These are phyloP conservation scores for Trichosurus vulpecula DNA, from an alignment of 2,797 vertebrate genomes.

Conservation along the genomic window DNA sequence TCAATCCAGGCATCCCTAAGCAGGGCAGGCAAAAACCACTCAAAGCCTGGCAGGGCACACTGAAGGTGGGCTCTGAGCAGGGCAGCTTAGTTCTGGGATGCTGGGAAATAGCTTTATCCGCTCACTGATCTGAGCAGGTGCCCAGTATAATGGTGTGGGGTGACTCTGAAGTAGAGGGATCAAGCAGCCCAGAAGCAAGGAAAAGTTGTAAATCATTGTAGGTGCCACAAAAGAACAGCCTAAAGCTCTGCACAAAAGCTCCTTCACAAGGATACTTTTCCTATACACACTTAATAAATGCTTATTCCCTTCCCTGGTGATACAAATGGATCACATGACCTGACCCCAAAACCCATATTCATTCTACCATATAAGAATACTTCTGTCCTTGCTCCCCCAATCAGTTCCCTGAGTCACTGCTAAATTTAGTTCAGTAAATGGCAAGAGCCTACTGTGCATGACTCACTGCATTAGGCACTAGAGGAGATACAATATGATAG, in stretches of 20 bases:
- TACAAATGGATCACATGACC: too few relatives aligned
- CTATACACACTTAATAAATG: neutral
- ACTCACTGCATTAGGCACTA: too few relatives aligned
- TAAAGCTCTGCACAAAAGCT: neutral
- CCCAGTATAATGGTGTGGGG: neutral
- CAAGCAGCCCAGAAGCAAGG: neutral
- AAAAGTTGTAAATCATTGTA: neutral
- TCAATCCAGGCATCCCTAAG: neutral
- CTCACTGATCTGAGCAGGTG: neutral
- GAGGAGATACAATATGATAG: too few relatives aligned
- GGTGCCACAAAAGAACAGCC: neutral
- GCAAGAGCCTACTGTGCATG: too few relatives aligned
- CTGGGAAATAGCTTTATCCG: neutral
- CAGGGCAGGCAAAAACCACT: neutral
- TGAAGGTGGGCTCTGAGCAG: neutral
- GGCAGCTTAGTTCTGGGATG: neutral
- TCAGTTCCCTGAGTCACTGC: too few relatives aligned
- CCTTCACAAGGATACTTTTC: neutral
- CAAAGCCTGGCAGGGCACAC: neutral
- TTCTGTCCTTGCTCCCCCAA: too few relatives aligned
- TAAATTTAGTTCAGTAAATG: too few relatives aligned
- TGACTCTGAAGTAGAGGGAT: neutral
- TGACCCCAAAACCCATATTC: too few relatives aligned
- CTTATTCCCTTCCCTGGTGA: too few relatives aligned
- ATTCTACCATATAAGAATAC: too few relatives aligned